These are phyloP conservation scores for Florisuga fusca DNA, from an alignment of 2,797 vertebrate species.

Conservation along the genomic window DNA sequence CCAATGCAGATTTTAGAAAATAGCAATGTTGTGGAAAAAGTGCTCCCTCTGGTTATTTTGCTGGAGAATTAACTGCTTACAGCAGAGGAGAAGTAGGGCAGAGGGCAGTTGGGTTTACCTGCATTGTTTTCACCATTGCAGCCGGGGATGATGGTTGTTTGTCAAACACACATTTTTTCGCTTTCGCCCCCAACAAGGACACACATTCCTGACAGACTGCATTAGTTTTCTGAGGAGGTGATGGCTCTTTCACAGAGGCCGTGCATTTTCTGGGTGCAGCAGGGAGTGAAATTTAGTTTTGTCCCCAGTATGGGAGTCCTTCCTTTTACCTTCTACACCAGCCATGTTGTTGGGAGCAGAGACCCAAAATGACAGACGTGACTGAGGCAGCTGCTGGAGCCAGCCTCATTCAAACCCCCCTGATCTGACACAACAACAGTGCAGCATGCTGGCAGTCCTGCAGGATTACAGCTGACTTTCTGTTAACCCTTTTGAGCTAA, in stretches of 20 bases:
- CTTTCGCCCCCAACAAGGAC: background rate
- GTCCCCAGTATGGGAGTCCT: background rate
- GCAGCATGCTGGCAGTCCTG: slow-evolving; percentile 53
- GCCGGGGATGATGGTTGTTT: background rate
- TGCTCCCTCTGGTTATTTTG: slow-evolving; percentile 68
- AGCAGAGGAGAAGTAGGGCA: slow-evolving; percentile 55
- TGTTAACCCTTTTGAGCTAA: slow-evolving; percentile 34
- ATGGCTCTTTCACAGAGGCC: background rate
- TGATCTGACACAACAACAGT: slow-evolving; percentile 47
- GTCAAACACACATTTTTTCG: background rate
- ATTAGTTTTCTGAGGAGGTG: background rate
- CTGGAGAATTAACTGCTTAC: slow-evolving; percentile 46
- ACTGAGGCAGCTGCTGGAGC: slow-evolving; percentile 41
- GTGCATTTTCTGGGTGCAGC: background rate
- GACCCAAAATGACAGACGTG: slow-evolving; percentile 39
- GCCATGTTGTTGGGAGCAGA: slow-evolving; percentile 49
- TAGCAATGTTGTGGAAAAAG: slow-evolving; percentile 53
- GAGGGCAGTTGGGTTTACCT: slow-evolving; percentile 59
- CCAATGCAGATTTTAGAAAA: slow-evolving; percentile 60
- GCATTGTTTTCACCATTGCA: slow-evolving; percentile 4
- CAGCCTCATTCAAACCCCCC: background rate
- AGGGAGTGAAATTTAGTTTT: background rate
- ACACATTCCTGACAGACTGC: background rate
- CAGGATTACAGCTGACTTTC: slow-evolving; percentile 55
- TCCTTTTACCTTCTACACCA: background rate